These are phyloP conservation scores for Balearica regulorum DNA, from an alignment of 2,797 vertebrate genomes.

Conservation along the genomic window DNA sequence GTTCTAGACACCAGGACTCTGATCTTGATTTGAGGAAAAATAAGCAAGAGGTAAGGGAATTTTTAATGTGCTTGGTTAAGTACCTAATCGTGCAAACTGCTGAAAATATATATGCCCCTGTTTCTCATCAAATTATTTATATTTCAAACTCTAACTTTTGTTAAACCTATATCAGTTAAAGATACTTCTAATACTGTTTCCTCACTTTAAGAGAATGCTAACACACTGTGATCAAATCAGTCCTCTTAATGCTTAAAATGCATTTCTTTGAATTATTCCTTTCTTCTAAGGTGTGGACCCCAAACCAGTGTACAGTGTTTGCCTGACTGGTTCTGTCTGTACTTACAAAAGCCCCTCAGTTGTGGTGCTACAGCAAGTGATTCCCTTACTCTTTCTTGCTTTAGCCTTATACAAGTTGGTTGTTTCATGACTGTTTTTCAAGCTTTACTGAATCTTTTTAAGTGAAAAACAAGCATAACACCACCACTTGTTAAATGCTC, in stretches of 20 bases:
- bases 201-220: not conserved
- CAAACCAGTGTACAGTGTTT: not conserved
- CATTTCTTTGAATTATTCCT: not conserved
- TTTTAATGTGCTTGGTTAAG: not conserved
- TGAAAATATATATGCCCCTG: not conserved
- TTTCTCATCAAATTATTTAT: not conserved
- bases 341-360: fast-evolving
- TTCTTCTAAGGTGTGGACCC: not conserved
- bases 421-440: not conserved
- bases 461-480: not conserved
- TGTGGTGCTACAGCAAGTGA: not conserved
- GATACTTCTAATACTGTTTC: not conserved
- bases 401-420: not conserved
- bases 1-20: not conserved
- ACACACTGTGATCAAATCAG: not conserved
- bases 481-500: not conserved
- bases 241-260: not conserved
- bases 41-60: not conserved
- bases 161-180: not conserved
- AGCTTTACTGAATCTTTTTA: not conserved
- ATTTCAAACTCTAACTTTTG: not conserved
- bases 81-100: not conserved
- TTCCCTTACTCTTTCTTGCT: not conserved
- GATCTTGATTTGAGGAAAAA: not conserved
- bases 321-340: not conserved